These are phyloP conservation scores for Anthonomus grandis DNA, from an alignment of 1,140 invertebrate species.

Conservation along the genomic window DNA sequence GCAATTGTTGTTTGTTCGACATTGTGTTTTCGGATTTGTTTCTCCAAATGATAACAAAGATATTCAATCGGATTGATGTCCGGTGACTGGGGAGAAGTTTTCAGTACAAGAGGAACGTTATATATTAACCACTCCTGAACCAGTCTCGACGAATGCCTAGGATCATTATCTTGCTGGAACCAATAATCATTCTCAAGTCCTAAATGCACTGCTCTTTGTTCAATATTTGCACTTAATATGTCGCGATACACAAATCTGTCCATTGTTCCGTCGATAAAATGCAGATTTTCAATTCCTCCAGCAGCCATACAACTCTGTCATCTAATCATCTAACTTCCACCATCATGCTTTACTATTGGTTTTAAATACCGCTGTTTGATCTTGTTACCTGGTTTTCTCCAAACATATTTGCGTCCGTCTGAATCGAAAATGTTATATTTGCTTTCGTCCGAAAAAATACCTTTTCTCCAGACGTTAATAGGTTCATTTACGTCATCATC, in stretches of 20 bases:
- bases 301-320: constrained; percentile 43
- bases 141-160: constrained; percentile 37
- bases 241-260: constrained; percentile 33
- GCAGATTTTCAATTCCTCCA: constrained; percentile 37
- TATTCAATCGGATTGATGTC: constrained; percentile 35
- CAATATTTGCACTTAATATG: too few relatives aligned
- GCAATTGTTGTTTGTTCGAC: too few relatives aligned
- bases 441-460: constrained; percentile 20
- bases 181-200: background rate
- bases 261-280: constrained; percentile 44
- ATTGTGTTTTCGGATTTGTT: constrained; percentile 15
- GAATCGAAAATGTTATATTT: constrained; percentile 29
- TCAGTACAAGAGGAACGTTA: constrained; percentile 12
- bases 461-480: constrained; percentile 21
- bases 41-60: constrained; percentile 33
- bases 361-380: constrained; percentile 9
- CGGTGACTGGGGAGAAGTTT: constrained; percentile 20
- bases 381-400: constrained; percentile 17
- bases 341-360: constrained; percentile 41
- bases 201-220: too few relatives aligned
- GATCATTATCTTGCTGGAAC: constrained; percentile 34
- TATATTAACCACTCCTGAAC: constrained; percentile 26
- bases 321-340: constrained; percentile 44
- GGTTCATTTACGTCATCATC: too few relatives aligned
- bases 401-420: constrained; percentile 20